A percentile compares a stretch with the other conserved stretches of the same genome.
Conservation (phyloP, 2,113 vertebrate species). For the Hipposideros armiger region DNA sequence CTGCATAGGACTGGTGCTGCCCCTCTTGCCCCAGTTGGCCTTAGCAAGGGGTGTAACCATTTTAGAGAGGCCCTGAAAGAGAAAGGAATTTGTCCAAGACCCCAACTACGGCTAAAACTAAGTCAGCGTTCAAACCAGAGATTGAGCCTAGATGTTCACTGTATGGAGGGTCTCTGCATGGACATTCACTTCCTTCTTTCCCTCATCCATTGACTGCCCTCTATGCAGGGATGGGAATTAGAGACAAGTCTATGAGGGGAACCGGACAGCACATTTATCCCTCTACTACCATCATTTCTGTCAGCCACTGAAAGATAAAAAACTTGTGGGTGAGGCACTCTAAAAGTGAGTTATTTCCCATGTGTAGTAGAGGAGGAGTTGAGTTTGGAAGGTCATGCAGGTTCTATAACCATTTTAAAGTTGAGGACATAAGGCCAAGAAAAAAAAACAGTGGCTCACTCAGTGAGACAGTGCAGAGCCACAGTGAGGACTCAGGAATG, state of each 20-base stretch:
- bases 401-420: slow-evolving; percentile 16
- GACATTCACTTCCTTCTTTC: neutral
- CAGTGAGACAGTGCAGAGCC: neutral
- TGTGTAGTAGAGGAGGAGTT: neutral
- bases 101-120: slow-evolving; percentile 23
- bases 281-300: neutral
- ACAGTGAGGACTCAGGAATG: neutral
- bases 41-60: neutral
- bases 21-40: neutral
- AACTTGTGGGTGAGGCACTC: slow-evolving; percentile 10
- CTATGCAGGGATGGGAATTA: neutral
- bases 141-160: neutral
- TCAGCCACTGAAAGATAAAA: slow-evolving; percentile 22
- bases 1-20: slow-evolving; percentile 7
- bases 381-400: neutral
- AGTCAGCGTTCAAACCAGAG: slow-evolving; percentile 12
- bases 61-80: neutral
- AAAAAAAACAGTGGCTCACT: neutral
- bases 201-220: neutral
- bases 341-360: neutral
- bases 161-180: neutral
- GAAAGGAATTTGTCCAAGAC: slow-evolving; percentile 34
- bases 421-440: neutral
- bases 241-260: neutral
- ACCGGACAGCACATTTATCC: neutral